Evolutionary conservation across 2,888 invertebrate species (phyloP).

Genomic region (Melieria picta): DNA sequence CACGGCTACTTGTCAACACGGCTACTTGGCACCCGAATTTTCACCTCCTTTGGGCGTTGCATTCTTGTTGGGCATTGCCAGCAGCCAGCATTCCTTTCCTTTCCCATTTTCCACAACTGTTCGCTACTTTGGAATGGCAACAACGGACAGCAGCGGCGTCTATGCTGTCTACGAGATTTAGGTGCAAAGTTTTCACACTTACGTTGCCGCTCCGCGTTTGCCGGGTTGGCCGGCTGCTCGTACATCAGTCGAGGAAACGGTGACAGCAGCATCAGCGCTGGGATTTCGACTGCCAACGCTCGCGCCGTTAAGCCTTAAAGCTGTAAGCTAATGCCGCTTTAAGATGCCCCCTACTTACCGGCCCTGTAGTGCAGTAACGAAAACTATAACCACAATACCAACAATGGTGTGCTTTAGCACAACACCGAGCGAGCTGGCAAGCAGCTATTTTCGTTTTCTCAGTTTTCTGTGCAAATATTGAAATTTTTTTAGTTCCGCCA

Average conservation of each 20-base stretch:
- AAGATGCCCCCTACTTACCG: background rate
- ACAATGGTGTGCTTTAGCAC: too few species aligned
- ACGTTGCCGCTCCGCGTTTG: background rate
- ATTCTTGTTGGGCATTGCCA: background rate
- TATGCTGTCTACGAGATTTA: background rate
- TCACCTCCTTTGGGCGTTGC: background rate
- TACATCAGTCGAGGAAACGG: background rate
- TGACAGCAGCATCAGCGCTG: background rate
- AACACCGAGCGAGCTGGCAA: background rate
- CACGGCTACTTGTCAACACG: background rate
- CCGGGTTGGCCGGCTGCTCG: background rate
- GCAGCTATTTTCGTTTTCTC: background rate
- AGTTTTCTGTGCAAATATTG: background rate
- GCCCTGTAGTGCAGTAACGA: background rate
- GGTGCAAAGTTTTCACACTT: constrained; percentile 2
- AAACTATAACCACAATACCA: too few species aligned
- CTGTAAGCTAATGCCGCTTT: background rate
- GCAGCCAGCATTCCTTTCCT: background rate
- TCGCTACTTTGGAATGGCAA: background rate
- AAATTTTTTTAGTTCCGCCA: background rate
- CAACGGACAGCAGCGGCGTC: background rate
- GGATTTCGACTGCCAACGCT: background rate
- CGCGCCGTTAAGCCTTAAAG: background rate
- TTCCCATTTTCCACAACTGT: background rate
- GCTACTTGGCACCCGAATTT: background rate